A percentile compares a stretch with the other conserved stretches of the same genome.
Conservation (phyloP, 2,888 invertebrate species). For the Calameuta idolon region DNA sequence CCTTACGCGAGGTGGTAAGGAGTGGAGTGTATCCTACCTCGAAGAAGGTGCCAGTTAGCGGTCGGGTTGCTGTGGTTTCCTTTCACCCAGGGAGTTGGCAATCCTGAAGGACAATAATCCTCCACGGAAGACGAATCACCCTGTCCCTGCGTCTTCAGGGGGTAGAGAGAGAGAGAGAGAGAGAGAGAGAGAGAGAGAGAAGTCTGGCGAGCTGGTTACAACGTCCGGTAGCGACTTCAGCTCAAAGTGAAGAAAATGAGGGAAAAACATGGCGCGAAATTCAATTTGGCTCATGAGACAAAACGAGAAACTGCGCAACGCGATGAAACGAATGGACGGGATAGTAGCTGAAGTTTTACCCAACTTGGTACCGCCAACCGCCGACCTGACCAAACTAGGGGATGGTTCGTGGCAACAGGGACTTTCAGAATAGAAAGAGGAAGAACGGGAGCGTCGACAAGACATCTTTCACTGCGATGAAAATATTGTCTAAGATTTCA, state of each 20-base stretch:
- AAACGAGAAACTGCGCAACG: constrained; percentile 33
- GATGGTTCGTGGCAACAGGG: not conserved
- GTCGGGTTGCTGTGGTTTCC: not conserved
- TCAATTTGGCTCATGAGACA: constrained; percentile 38
- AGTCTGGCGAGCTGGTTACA: not conserved
- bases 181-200: constrained; percentile 29
- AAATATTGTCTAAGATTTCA: constrained; percentile 55
- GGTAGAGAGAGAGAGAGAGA: constrained; percentile 28
- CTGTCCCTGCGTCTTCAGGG: constrained; percentile 27
- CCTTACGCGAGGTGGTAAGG: too few relatives aligned
- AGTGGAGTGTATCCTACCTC: too few relatives aligned
- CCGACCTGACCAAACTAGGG: constrained; percentile 6
- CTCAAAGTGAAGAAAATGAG: too few relatives aligned
- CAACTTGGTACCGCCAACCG: too few relatives aligned
- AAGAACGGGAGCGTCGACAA: constrained; percentile 10
- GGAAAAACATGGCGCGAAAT: constrained; percentile 26
- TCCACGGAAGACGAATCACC: constrained; percentile 54
- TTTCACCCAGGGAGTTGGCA: constrained; percentile 26
- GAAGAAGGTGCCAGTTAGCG: too few relatives aligned
- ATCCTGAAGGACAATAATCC: constrained; percentile 49
- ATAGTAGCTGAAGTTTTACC: constrained; percentile 2
- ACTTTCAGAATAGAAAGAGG: too few relatives aligned
- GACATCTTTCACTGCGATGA: constrained; percentile 37
- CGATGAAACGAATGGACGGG: constrained; percentile 22
- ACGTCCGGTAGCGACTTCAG: too few relatives aligned